phyloP scores from a whole-genome alignment of 1,140 invertebrate species.

The Cydia pomonella region DNA sequence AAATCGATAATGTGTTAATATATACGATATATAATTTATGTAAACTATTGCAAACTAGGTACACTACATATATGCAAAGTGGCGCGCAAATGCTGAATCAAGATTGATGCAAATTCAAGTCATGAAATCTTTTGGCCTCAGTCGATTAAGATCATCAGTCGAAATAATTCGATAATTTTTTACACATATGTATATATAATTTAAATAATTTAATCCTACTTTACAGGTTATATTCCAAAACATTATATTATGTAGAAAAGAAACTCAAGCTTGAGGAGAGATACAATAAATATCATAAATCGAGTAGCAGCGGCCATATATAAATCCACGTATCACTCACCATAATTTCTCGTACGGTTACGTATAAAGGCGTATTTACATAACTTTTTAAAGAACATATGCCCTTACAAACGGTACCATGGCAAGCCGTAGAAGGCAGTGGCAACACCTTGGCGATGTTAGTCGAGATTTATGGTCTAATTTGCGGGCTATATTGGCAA shows the following conservation, averaged over 20 bases:
- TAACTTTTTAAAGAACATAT: not conserved
- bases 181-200: too few relatives aligned
- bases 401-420: slow-evolving; percentile 6
- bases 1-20: too few relatives aligned
- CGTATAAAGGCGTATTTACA: not conserved
- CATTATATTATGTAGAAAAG: not conserved
- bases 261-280: not conserved
- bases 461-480: slow-evolving; percentile 44
- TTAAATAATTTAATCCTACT: too few relatives aligned
- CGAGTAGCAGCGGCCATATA: not conserved
- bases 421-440: not conserved
- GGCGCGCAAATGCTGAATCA: too few relatives aligned
- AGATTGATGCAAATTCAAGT: too few relatives aligned
- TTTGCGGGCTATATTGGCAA: slow-evolving; percentile 42
- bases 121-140: too few relatives aligned
- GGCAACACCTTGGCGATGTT: slow-evolving; percentile 36
- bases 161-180: too few relatives aligned
- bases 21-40: too few relatives aligned
- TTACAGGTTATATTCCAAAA: too few relatives aligned
- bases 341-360: not conserved
- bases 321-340: slow-evolving; percentile 4
- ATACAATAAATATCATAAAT: not conserved
- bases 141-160: too few relatives aligned
- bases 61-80: too few relatives aligned
- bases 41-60: too few relatives aligned